Conservation (phyloP, 2,113 vertebrate genomes). For the Etheostoma spectabile region DNA sequence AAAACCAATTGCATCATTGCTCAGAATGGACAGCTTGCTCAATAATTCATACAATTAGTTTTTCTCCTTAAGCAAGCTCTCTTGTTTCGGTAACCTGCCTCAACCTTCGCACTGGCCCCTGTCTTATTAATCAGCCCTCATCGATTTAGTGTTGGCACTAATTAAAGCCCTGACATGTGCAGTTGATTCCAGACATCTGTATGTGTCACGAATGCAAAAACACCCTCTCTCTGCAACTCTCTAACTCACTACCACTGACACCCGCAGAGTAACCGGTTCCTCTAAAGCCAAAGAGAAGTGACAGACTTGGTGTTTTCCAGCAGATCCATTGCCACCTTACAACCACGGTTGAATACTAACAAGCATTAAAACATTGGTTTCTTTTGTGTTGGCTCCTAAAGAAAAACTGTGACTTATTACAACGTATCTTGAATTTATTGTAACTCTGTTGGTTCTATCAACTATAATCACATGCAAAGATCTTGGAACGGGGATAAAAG, state of each 20-base stretch:
- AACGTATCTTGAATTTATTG: not conserved
- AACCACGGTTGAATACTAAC: conserved; percentile 59
- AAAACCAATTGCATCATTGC: conserved; percentile 70
- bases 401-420: not conserved
- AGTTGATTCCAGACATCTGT: conserved; percentile 81
- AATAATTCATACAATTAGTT: conserved; percentile 86
- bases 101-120: conserved; percentile 73
- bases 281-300: conserved; percentile 45
- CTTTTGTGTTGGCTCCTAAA: conserved; percentile 3
- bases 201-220: conserved; percentile 76
- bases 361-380: conserved; percentile 19
- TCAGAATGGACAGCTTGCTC: conserved; percentile 78
- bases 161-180: conserved; percentile 82
- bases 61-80: conserved; percentile 82
- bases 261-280: conserved; percentile 43
- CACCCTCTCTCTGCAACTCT: conserved; percentile 50
- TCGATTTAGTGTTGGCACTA: conserved; percentile 81
- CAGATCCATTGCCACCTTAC: conserved; percentile 45
- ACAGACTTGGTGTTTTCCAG: conserved; percentile 50
- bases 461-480: not conserved
- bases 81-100: conserved; percentile 78
- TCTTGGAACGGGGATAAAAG: not conserved
- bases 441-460: not conserved
- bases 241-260: conserved; percentile 55
- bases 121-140: conserved; percentile 81